phyloP scores from a whole-genome alignment of 1,140 invertebrate species.

The Heliconius nattereri region DNA sequence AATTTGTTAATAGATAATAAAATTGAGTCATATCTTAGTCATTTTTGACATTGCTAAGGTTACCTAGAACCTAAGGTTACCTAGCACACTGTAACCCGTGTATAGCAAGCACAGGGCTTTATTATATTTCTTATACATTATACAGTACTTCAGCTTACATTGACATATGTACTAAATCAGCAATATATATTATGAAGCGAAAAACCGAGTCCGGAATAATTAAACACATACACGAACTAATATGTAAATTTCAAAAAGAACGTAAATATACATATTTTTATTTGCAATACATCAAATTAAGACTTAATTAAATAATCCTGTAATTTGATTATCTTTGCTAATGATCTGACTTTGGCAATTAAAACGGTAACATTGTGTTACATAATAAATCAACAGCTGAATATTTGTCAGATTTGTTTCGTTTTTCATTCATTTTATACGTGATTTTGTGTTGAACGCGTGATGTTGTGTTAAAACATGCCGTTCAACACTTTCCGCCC shows the following conservation, averaged over 20 bases:
- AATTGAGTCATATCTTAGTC: conserved; percentile 23
- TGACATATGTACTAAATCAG: background rate
- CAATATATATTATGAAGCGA: background rate
- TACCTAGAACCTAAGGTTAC: conserved; percentile 13
- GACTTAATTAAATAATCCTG: background rate
- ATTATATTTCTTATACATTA: background rate
- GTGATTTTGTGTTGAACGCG: no score
- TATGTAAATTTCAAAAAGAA: background rate
- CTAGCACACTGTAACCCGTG: background rate
- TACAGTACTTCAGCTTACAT: no score
- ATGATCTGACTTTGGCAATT: background rate
- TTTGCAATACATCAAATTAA: background rate
- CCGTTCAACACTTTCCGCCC: no score
- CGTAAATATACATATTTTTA: background rate
- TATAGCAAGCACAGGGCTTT: background rate
- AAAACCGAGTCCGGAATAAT: background rate
- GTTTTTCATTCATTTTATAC: no score
- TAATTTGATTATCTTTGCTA: conserved; percentile 8
- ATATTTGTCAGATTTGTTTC: background rate
- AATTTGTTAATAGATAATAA: conserved; percentile 29
- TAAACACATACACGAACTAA: background rate
- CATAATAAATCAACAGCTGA: conserved; percentile 2
- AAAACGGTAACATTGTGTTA: conserved; percentile 1
- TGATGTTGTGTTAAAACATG: no score
- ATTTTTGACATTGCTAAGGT: conserved; percentile 25